A percentile compares a stretch with the other conserved stretches of the same genome.
These are phyloP conservation scores for Verasper variegatus DNA, from an alignment of 2,113 vertebrate genomes.

Conservation along the genomic window DNA sequence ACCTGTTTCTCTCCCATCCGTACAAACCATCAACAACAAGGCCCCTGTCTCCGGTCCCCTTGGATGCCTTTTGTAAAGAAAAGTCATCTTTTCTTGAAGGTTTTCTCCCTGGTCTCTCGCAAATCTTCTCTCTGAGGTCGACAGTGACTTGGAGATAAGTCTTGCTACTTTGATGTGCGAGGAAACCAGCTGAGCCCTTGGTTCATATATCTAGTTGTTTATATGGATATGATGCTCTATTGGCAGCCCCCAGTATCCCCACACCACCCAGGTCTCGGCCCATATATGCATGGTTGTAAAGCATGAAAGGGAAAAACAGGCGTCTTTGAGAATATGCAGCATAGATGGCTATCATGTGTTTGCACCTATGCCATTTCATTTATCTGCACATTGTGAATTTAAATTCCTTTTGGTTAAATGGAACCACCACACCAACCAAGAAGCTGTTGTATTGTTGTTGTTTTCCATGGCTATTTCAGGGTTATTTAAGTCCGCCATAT, in stretches of 20 bases:
- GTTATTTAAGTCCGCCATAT: background rate
- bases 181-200: slow-evolving; percentile 67
- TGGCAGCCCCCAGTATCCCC: slow-evolving; percentile 51
- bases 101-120: slow-evolving; percentile 72
- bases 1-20: slow-evolving; percentile 43
- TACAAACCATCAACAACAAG: slow-evolving; percentile 51
- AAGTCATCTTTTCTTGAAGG: slow-evolving; percentile 55
- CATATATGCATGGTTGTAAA: slow-evolving; percentile 5
- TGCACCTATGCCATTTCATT: background rate
- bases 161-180: slow-evolving; percentile 79
- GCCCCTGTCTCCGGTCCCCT: slow-evolving; percentile 19
- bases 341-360: background rate
- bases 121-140: slow-evolving; percentile 79
- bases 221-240: slow-evolving; percentile 74
- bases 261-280: slow-evolving; percentile 5
- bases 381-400: background rate
- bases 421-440: background rate
- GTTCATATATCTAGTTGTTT: slow-evolving; percentile 77
- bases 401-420: background rate
- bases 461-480: background rate
- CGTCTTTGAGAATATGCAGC: background rate
- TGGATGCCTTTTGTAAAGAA: slow-evolving; percentile 23
- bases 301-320: background rate
- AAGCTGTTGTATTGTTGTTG: background rate
- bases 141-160: slow-evolving; percentile 43